Conservation (phyloP, 37 sponge, comb jelly and placozoan species). For the Agelas oroides region DNA sequence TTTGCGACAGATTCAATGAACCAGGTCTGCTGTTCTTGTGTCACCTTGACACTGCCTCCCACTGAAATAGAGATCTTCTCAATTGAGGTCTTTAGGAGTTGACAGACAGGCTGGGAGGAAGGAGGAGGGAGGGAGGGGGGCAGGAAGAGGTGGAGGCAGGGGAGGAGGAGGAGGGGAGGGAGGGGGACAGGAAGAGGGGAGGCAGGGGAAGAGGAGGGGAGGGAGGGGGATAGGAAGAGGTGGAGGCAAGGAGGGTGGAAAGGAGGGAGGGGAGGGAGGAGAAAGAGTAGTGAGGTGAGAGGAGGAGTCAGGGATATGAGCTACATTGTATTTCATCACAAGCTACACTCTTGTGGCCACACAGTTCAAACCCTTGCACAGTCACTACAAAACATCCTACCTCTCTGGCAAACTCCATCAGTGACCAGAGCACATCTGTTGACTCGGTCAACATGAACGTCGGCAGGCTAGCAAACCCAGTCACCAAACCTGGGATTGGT, state of each 20-base stretch:
- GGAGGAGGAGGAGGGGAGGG: not conserved
- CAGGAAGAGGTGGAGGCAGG: not conserved
- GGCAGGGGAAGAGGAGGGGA: no score
- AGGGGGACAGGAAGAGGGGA: no score
- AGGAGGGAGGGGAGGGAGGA: no score
- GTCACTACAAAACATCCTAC: conserved; percentile 3
- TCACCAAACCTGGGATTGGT: conserved; percentile 49
- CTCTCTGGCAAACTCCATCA: conserved; percentile 51
- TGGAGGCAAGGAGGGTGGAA: not conserved
- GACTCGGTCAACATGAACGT: conserved; percentile 72
- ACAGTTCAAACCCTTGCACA: no score
- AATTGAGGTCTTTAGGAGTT: not conserved
- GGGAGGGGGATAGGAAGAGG: no score
- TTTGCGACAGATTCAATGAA: conserved; percentile 19
- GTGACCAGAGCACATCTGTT: conserved; percentile 70
- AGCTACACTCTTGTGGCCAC: no score
- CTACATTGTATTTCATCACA: no score
- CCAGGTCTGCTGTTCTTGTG: conserved; percentile 5
- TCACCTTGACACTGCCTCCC: not conserved
- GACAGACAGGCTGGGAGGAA: not conserved
- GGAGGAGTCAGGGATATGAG: no score
- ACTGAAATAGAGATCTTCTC: not conserved
- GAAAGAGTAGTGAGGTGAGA: no score
- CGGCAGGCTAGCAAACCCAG: conserved; percentile 60
- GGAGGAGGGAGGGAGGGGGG: not conserved